Evolutionary conservation across 2,888 invertebrate species (phyloP).

Genomic region (Oscheius sp.): DNA sequence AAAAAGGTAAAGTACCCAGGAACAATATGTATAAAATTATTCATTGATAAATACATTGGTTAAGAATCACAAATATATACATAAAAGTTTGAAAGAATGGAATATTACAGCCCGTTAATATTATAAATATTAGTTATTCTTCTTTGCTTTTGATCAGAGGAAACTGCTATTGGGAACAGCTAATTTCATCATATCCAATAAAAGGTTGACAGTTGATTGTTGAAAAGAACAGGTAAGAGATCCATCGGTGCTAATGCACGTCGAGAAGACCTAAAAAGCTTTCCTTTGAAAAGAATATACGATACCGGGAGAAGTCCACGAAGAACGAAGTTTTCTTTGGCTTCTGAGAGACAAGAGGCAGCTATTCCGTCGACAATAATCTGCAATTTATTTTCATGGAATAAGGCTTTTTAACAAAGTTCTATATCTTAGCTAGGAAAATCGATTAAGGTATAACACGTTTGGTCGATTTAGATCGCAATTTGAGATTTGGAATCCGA

Average conservation of each 20-base stretch:
- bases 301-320: not conserved
- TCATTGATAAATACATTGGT: no score
- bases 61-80: no score
- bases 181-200: not conserved
- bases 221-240: not conserved
- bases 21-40: no score
- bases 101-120: no score
- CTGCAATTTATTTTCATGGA: not conserved
- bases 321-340: not conserved
- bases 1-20: no score
- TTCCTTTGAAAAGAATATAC: not conserved
- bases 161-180: no score
- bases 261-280: not conserved
- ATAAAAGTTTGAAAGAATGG: no score
- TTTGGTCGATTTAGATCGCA: no score
- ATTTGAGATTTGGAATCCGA: no score
- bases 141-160: no score
- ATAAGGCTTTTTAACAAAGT: not conserved
- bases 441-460: no score
- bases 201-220: not conserved
- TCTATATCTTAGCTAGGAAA: not conserved
- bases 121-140: no score
- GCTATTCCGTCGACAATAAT: slow-evolving; percentile 16
- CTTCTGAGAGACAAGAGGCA: slow-evolving; percentile 4
- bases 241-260: not conserved